Evolutionary conservation across 2,113 vertebrate genomes (phyloP).

Genomic region (Leptosomus discolor): DNA sequence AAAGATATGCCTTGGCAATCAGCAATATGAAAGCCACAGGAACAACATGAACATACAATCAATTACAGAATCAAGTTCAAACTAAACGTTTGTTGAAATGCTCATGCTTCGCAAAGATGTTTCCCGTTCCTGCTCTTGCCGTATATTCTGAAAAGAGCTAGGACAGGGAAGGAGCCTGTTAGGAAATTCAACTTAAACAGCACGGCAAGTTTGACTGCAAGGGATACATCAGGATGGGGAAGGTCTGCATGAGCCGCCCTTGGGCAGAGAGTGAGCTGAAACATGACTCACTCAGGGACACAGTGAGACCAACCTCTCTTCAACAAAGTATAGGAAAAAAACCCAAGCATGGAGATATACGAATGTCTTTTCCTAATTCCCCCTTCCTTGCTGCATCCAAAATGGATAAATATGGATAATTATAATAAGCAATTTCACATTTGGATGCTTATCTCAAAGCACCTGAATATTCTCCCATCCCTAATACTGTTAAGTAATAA

Average conservation of each 20-base stretch:
- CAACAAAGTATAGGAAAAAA: not conserved
- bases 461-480: not conserved
- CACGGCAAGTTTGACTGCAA: fast-evolving
- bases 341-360: not conserved
- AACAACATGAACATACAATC: not conserved
- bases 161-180: not conserved
- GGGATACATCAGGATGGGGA: not conserved
- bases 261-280: not conserved
- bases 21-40: not conserved
- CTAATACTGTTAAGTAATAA: not conserved
- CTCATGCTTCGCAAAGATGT: not conserved
- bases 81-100: not conserved
- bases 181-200: not conserved
- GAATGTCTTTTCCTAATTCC: not conserved
- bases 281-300: not conserved
- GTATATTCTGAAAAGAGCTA: not conserved
- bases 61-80: not conserved
- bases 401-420: not conserved
- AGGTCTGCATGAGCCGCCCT: not conserved
- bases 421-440: not conserved
- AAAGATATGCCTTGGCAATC: not conserved
- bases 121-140: not conserved
- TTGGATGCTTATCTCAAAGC: not conserved
- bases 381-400: not conserved
- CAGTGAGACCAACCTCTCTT: not conserved